These are phyloP conservation scores for Harpalus rufipes DNA, from an alignment of 2,888 invertebrate species.

Conservation along the genomic window DNA sequence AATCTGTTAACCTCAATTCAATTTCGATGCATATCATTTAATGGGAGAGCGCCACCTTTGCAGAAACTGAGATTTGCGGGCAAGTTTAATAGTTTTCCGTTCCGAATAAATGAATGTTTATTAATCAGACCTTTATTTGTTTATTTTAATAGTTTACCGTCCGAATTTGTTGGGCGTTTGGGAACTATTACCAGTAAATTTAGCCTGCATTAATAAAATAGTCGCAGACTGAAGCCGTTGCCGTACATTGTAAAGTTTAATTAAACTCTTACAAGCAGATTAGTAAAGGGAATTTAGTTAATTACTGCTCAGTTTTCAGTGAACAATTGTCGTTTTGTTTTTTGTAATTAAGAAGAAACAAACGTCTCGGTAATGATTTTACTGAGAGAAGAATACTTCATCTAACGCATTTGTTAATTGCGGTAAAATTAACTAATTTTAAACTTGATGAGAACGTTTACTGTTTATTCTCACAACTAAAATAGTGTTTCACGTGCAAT, in stretches of 20 bases:
- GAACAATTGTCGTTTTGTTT: slow-evolving; percentile 4
- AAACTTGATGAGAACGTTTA: background rate
- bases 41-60: background rate
- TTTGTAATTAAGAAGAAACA: slow-evolving; percentile 3
- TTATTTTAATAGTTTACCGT: background rate
- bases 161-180: background rate
- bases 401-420: slow-evolving; percentile 1
- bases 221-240: background rate
- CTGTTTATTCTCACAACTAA: background rate
- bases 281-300: slow-evolving; percentile 13
- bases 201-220: background rate
- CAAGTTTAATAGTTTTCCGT: background rate
- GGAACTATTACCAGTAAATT: background rate
- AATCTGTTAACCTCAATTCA: background rate
- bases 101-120: background rate
- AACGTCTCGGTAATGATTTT: slow-evolving; percentile 1
- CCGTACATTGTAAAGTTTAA: background rate
- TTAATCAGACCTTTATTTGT: background rate
- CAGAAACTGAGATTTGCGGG: background rate
- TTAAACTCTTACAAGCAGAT: background rate
- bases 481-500: background rate
- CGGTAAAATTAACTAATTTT: background rate
- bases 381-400: background rate
- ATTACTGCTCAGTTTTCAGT: slow-evolving; percentile 10
- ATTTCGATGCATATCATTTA: background rate